These are phyloP conservation scores for Panzeria rudis DNA, from an alignment of 2,888 invertebrate genomes.

Conservation along the genomic window DNA sequence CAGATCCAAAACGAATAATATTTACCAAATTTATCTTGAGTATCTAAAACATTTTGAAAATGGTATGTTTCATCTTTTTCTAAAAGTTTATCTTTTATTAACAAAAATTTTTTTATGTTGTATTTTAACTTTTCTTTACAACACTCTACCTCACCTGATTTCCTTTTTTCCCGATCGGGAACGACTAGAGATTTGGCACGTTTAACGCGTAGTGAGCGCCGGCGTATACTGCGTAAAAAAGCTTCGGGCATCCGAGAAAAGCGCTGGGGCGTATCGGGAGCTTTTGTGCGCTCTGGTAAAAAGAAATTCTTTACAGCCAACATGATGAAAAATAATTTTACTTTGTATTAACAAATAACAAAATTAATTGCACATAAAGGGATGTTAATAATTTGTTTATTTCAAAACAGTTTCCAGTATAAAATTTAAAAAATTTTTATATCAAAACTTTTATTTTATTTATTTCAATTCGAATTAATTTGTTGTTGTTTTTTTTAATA, in stretches of 20 bases:
- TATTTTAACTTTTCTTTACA: constrained; percentile 40
- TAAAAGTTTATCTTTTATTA: not conserved
- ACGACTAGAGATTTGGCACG: constrained; percentile 90
- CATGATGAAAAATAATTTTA: constrained; percentile 79
- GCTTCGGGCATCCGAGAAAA: constrained; percentile 90
- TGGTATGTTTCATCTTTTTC: too few relatives aligned
- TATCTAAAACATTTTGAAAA: too few relatives aligned
- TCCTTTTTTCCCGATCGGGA: constrained; percentile 88
- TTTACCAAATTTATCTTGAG: too few relatives aligned
- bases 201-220: constrained; percentile 89
- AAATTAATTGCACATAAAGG: constrained; percentile 3
- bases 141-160: constrained; percentile 88
- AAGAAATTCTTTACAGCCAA: constrained; percentile 91
- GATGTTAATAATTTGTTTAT: not conserved
- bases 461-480: constrained; percentile 1
- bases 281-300: constrained; percentile 86
- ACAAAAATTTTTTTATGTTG: not conserved
- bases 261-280: constrained; percentile 85
- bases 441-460: not conserved
- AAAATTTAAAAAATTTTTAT: not conserved
- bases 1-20: too few relatives aligned
- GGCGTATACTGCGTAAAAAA: constrained; percentile 88
- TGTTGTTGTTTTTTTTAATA: constrained; percentile 7
- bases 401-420: not conserved
- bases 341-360: constrained; percentile 12